Evolutionary conservation across 2,113 vertebrate species (phyloP).

Genomic region (Haplochromis burtoni): DNA sequence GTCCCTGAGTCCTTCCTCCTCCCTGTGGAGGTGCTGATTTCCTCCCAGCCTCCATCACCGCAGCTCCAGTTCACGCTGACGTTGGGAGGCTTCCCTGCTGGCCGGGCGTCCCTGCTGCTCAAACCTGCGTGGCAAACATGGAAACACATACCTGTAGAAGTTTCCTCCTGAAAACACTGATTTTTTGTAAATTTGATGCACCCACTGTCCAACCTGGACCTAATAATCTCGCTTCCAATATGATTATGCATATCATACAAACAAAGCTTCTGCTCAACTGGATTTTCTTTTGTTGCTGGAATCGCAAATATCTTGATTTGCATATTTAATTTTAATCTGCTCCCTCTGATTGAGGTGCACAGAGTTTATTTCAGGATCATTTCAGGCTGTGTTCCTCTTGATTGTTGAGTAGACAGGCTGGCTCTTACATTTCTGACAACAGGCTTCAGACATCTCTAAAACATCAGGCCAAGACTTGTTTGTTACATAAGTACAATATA

Average conservation of each 20-base stretch:
- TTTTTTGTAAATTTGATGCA: neutral
- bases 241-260: neutral
- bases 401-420: neutral
- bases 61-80: slow-evolving; percentile 49
- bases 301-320: rapidly evolving
- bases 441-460: neutral
- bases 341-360: neutral
- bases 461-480: neutral
- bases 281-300: neutral
- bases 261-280: neutral
- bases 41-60: slow-evolving; percentile 32
- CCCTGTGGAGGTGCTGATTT: slow-evolving; percentile 36
- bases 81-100: neutral
- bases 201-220: neutral
- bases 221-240: neutral
- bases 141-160: neutral
- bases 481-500: rapidly evolving
- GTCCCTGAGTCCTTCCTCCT: neutral
- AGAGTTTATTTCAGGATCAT: neutral
- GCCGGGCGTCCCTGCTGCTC: neutral
- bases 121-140: neutral
- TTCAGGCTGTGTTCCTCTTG: neutral
- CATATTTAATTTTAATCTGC: neutral
- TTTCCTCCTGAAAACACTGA: neutral
- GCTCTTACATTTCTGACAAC: neutral